A percentile compares a stretch with the other conserved stretches of the same genome.
These are phyloP conservation scores for Melanostoma mellinum DNA, from an alignment of 2,888 invertebrate species.

Conservation along the genomic window DNA sequence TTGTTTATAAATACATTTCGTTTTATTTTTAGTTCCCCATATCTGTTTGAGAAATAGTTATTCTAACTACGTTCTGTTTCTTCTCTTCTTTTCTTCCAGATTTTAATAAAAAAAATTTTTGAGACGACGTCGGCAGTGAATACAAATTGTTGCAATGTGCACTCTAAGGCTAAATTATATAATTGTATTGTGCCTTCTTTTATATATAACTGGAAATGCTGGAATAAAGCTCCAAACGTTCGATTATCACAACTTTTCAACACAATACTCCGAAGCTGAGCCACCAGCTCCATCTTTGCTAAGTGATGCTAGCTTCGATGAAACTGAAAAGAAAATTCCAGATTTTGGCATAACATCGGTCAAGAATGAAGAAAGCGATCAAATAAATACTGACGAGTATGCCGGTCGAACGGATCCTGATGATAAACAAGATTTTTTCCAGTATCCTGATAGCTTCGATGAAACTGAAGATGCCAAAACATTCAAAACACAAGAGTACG, in stretches of 20 bases:
- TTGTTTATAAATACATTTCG: background rate
- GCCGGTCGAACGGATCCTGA: constrained; percentile 35
- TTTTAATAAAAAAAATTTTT: constrained; percentile 32
- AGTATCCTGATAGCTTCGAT: constrained; percentile 62
- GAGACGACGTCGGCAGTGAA: constrained; percentile 12
- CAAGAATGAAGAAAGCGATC: constrained; percentile 28
- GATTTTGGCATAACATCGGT: constrained; percentile 19
- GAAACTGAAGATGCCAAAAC: constrained; percentile 53
- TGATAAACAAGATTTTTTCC: constrained; percentile 65
- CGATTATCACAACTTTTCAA: constrained; percentile 52
- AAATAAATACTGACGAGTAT: constrained; percentile 47
- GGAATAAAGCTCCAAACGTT: constrained; percentile 48
- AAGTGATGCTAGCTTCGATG: constrained; percentile 30
- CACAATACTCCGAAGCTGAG: constrained; percentile 23
- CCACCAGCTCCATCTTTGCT: constrained; percentile 19
- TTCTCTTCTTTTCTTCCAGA: constrained; percentile 22
- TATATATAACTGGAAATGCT: constrained; percentile 38
- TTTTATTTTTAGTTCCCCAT: background rate
- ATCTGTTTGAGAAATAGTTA: background rate
- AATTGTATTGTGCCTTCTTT: constrained; percentile 53
- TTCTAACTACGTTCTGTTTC: background rate
- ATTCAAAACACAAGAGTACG: constrained; percentile 61
- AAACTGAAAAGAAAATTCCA: constrained; percentile 30
- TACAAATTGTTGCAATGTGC: constrained; percentile 40
- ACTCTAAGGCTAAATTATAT: constrained; percentile 41